Evolutionary conservation across 2,113 vertebrate species (phyloP).

Genomic region (Scomber colias): DNA sequence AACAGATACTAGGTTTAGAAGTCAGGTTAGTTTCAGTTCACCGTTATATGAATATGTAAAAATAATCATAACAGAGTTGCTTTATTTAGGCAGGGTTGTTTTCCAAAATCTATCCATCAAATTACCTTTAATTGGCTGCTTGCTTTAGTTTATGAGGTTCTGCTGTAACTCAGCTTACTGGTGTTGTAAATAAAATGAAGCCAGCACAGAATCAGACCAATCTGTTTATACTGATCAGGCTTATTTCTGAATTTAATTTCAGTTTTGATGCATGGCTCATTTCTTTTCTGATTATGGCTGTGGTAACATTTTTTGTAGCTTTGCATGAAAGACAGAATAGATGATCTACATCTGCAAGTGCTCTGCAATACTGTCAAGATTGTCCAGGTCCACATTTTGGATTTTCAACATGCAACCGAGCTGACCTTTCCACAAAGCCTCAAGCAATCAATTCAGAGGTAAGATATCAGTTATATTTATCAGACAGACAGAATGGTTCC

Average conservation of each 20-base stretch:
- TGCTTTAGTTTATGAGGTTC: not conserved
- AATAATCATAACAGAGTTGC: too few relatives aligned
- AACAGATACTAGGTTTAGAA: not conserved
- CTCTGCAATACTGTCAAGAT: too few relatives aligned
- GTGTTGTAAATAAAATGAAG: not conserved
- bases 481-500: too few relatives aligned
- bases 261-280: not conserved
- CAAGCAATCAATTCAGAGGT: not conserved
- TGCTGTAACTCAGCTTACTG: too few relatives aligned
- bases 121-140: not conserved
- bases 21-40: too few relatives aligned
- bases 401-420: not conserved
- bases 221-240: not conserved
- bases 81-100: slow-evolving; percentile 1
- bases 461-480: not conserved
- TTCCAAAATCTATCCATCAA: too few relatives aligned
- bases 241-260: not conserved
- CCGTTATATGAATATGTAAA: not conserved
- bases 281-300: too few relatives aligned
- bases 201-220: not conserved
- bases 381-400: not conserved
- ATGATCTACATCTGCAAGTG: too few relatives aligned
- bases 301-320: too few relatives aligned
- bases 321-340: too few relatives aligned
- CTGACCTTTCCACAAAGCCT: not conserved